Conservation (phyloP, 2,888 invertebrate species). For the Pediacus dermestoides region DNA sequence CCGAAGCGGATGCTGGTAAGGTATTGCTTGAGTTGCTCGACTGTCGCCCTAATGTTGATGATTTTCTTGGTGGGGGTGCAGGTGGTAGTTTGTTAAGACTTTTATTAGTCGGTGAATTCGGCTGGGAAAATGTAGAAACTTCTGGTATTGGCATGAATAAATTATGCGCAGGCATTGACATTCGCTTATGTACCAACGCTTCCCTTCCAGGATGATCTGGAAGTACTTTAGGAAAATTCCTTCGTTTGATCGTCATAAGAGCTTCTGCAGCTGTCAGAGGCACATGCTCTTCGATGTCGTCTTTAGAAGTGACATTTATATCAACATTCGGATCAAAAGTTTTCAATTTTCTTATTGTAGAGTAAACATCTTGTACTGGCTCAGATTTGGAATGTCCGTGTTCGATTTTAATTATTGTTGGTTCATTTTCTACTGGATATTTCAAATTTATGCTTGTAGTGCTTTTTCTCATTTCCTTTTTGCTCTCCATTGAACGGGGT, state of each 20-base stretch:
- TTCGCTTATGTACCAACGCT: slow-evolving; percentile 52
- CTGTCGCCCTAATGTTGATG: slow-evolving; percentile 63
- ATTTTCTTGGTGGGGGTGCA: slow-evolving; percentile 71
- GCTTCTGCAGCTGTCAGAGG: slow-evolving; percentile 67
- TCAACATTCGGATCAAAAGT: slow-evolving; percentile 53
- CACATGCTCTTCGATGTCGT: slow-evolving; percentile 51
- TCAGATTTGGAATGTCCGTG: slow-evolving; percentile 68
- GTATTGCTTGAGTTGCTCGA: slow-evolving; percentile 26
- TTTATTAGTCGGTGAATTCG: slow-evolving; percentile 40
- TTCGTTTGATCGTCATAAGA: slow-evolving; percentile 66
- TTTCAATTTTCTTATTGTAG: slow-evolving; percentile 35
- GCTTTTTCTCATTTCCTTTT: slow-evolving; percentile 37
- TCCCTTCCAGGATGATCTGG: slow-evolving; percentile 65
- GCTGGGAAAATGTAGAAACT: slow-evolving; percentile 36
- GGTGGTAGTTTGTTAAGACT: slow-evolving; percentile 55
- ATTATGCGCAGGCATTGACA: slow-evolving; percentile 60
- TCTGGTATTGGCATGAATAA: slow-evolving; percentile 41
- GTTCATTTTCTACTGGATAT: slow-evolving; percentile 25
- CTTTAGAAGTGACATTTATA: slow-evolving; percentile 73
- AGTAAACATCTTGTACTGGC: slow-evolving; percentile 57
- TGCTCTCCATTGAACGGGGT: slow-evolving; percentile 25
- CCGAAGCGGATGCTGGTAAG: slow-evolving; percentile 45
- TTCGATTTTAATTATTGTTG: slow-evolving; percentile 53
- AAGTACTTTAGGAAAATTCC: slow-evolving; percentile 81
- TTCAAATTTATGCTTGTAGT: slow-evolving; percentile 44